phyloP scores from a whole-genome alignment of 1,140 invertebrate genomes.

The Ridgeia piscesae region DNA sequence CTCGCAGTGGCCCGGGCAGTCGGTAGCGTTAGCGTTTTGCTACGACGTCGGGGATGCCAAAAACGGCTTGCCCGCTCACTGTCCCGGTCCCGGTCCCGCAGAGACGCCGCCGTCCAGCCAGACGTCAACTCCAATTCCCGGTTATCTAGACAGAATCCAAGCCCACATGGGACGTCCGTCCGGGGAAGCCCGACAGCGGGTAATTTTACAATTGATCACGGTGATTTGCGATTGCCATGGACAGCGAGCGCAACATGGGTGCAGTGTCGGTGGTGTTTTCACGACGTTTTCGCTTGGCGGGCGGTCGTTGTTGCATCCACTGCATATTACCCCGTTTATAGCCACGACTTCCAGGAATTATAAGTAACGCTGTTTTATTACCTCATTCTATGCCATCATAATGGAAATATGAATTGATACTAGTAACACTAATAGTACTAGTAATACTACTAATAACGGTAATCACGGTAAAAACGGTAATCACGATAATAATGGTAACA shows the following conservation, averaged over 20 bases:
- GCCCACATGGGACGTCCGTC: background rate
- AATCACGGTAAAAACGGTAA: too few species aligned
- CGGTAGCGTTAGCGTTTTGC: background rate
- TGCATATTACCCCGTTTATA: too few species aligned
- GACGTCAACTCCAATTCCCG: background rate
- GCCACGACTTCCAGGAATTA: too few species aligned
- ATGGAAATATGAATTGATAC: too few species aligned
- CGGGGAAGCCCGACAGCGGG: too few species aligned
- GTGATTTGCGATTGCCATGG: background rate
- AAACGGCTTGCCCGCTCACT: background rate
- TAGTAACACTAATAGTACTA: too few species aligned
- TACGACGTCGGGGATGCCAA: background rate
- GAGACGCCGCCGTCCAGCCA: background rate
- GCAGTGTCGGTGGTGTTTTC: background rate
- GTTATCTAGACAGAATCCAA: background rate
- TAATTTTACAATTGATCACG: conserved; percentile 6
- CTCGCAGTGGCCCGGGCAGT: background rate
- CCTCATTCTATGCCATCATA: too few species aligned
- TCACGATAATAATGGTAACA: too few species aligned
- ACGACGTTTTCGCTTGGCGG: background rate
- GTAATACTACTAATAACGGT: too few species aligned
- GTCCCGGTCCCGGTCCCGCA: background rate
- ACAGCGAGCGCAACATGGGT: background rate
- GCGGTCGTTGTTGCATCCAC: background rate
- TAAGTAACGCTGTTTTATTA: too few species aligned